A percentile compares a stretch with the other conserved stretches of the same genome.
Conservation (phyloP, 2,888 invertebrate species). For the Pheosia tremula region DNA sequence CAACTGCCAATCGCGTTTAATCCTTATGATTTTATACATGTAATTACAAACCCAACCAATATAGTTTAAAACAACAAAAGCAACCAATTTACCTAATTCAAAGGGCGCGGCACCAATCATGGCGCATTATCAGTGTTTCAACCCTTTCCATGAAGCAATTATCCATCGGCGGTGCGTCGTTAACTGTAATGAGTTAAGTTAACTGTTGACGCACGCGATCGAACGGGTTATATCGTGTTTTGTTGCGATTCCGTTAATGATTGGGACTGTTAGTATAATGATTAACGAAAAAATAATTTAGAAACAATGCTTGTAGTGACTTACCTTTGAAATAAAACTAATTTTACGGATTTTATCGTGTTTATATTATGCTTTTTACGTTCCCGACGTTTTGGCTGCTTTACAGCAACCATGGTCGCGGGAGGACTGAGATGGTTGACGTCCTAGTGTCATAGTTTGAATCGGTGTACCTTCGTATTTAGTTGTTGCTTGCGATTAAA, state of each 20-base stretch:
- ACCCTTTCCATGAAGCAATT: conserved; percentile 77
- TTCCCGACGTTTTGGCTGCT: too few relatives aligned
- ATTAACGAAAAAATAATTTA: not conserved
- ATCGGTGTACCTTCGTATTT: too few relatives aligned
- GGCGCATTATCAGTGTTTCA: conserved; percentile 58
- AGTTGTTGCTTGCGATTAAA: too few relatives aligned
- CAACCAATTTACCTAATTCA: conserved; percentile 50
- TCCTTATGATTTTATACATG: not conserved
- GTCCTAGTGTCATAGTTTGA: too few relatives aligned
- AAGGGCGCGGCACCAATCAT: conserved; percentile 59
- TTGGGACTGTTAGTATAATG: not conserved
- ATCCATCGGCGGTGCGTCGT: conserved; percentile 56
- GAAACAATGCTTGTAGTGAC: not conserved
- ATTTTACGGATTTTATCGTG: not conserved
- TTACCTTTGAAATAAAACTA: too few relatives aligned
- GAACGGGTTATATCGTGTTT: conserved; percentile 39
- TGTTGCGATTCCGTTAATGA: conserved; percentile 30
- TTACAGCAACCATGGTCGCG: too few relatives aligned
- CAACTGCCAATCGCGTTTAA: too few relatives aligned
- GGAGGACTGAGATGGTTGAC: too few relatives aligned
- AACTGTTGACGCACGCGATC: conserved; percentile 67
- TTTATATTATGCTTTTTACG: too few relatives aligned
- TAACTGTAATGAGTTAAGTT: conserved; percentile 68
- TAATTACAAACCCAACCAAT: not conserved
- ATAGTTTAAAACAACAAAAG: conserved; percentile 32